Evolutionary conservation across 2,888 invertebrate genomes (phyloP).

Genomic region (Pammene fasciana): DNA sequence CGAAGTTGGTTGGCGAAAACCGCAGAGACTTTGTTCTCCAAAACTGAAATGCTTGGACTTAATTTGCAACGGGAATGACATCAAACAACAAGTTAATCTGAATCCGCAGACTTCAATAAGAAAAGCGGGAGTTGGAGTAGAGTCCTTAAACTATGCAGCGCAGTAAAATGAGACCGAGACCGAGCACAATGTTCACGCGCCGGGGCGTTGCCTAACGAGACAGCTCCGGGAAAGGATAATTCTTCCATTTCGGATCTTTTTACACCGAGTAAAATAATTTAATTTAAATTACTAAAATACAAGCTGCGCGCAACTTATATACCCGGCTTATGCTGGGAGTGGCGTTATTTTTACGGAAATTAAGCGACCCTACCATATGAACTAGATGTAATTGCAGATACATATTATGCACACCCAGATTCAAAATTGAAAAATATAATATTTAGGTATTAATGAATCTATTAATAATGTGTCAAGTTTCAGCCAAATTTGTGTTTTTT

Average conservation of each 20-base stretch:
- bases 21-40: slow-evolving; percentile 35
- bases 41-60: slow-evolving; percentile 37
- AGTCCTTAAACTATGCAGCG: slow-evolving; percentile 38
- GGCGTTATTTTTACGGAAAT: background rate
- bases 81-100: slow-evolving; percentile 43
- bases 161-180: slow-evolving; percentile 30
- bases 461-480: no score
- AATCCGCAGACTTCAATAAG: slow-evolving; percentile 40
- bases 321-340: background rate
- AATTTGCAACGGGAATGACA: slow-evolving; percentile 41
- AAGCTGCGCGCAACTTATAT: background rate
- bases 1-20: slow-evolving; percentile 33
- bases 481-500: no score
- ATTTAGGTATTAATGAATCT: no score
- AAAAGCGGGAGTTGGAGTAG: slow-evolving; percentile 32
- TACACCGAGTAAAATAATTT: slow-evolving; percentile 12
- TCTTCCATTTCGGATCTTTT: slow-evolving; percentile 19
- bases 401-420: no score
- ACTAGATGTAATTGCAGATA: background rate
- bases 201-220: slow-evolving; percentile 23
- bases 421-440: no score
- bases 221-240: slow-evolving; percentile 31
- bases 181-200: slow-evolving; percentile 37
- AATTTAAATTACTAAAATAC: slow-evolving; percentile 27
- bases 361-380: background rate